Evolutionary conservation across 2,797 vertebrate genomes (phyloP).

Genomic region (Scleropages formosus): DNA sequence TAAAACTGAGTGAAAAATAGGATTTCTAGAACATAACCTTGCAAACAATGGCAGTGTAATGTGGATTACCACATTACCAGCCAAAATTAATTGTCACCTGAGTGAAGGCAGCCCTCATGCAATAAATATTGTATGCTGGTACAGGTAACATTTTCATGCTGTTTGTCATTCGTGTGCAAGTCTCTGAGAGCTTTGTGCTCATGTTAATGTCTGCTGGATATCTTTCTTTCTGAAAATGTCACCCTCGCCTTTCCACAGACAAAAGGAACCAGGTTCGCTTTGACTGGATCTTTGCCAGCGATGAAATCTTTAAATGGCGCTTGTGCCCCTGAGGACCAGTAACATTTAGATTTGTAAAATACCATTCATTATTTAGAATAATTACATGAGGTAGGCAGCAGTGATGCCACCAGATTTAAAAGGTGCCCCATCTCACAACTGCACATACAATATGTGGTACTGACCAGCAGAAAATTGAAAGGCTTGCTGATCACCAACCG

Average conservation of each 20-base stretch:
- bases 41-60: no score
- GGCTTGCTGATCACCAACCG: not conserved
- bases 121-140: constrained; percentile 29
- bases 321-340: not conserved
- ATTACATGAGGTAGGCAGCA: not conserved
- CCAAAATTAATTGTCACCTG: not conserved
- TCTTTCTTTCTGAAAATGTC: constrained; percentile 34
- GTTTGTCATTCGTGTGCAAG: not conserved
- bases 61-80: not conserved
- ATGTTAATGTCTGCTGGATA: constrained; percentile 31
- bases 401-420: not conserved
- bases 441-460: not conserved
- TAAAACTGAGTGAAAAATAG: no score
- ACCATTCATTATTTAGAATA: constrained; percentile 23
- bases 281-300: constrained; percentile 14
- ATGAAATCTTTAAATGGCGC: constrained; percentile 10
- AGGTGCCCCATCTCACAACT: not conserved
- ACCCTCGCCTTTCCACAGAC: constrained; percentile 27
- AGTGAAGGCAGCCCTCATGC: no score
- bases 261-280: constrained; percentile 5
- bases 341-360: constrained; percentile 9
- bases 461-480: no score
- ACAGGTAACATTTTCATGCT: constrained; percentile 46
- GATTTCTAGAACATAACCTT: no score
- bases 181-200: constrained; percentile 22